Evolutionary conservation across 2,797 vertebrate genomes (phyloP), one percentile per base, ranked within the genome.

Genomic region (Sebastes baramenuke): DNA sequence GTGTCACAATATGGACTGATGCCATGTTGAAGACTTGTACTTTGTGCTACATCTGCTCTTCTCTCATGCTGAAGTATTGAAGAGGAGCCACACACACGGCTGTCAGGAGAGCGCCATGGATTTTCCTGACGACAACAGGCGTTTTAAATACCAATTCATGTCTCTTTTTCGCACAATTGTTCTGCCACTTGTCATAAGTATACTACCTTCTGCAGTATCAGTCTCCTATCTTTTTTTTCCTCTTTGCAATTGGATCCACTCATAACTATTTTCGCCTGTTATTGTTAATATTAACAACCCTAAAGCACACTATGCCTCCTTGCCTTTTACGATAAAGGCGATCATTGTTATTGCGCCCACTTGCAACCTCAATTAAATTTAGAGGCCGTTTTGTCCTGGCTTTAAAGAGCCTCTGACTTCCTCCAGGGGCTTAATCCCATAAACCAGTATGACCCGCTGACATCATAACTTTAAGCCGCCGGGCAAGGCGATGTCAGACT

Each of bases 361-460:
- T 92, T 87, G 88, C 88, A 92, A 93, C 93, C 93, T 95, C 93
- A 94, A 93, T 95, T 95, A 93, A 94, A 95, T 93, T 94, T 94
- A 94, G 93, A 94, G 90, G 90, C 92, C 80, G 79, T 93, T 95
- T 93, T 93, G 88, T 91, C 89, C 86, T 81, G 86, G 92, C 91
- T 95, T 94, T 94, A 91, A 91, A 93, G 82, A 91, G 87, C 87
- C 80, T 79, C 69, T 65, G 88, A 90, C 88, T 92, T 92, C 81
- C 92, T 92, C 91, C 81, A 80, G 89, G 89, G 92, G 88, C 90
- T 93, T 93, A 92, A 94, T 94, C 94, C 92, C 83, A 92, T 93
- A 93, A 93, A 94, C 86, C 85, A 83, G 82, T 65, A 52, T 90
- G 92, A 93, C 93, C 93, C 87, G 80, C 81, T 89, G 90, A 93